These are phyloP conservation scores for Zophobas atratus DNA, from an alignment of 1,140 invertebrate genomes.

Conservation along the genomic window DNA sequence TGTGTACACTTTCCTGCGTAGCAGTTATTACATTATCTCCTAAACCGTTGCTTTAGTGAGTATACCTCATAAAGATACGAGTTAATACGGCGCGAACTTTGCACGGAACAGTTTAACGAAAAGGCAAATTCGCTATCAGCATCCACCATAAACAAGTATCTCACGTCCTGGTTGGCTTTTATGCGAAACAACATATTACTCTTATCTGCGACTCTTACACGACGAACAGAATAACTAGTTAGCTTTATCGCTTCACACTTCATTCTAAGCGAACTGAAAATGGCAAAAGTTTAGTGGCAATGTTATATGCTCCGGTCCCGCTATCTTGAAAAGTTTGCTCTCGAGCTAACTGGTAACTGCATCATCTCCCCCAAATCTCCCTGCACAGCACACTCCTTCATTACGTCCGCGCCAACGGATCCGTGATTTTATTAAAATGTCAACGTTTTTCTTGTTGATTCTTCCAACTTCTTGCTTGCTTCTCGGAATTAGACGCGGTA, in stretches of 20 bases:
- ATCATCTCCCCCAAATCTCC: conserved; percentile 49
- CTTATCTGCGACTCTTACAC: conserved; percentile 47
- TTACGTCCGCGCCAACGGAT: conserved; percentile 52
- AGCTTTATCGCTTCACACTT: conserved; percentile 59
- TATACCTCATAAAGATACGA: conserved; percentile 26
- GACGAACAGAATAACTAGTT: conserved; percentile 45
- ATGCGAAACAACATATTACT: conserved; percentile 50
- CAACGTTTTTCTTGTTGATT: conserved; percentile 58
- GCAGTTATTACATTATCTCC: background rate
- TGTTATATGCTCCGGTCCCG: conserved; percentile 43
- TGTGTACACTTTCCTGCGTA: no score
- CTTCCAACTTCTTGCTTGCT: conserved; percentile 37
- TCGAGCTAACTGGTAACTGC: conserved; percentile 43
- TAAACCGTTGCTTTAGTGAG: conserved; percentile 4
- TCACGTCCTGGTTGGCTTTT: conserved; percentile 45
- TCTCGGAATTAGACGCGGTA: conserved; percentile 37
- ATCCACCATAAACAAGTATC: conserved; percentile 41
- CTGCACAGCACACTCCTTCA: conserved; percentile 49
- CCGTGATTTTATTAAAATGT: conserved; percentile 58
- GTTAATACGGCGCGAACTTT: conserved; percentile 27
- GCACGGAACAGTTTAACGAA: conserved; percentile 18
- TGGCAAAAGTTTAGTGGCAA: conserved; percentile 56
- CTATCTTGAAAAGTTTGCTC: conserved; percentile 51
- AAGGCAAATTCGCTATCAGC: conserved; percentile 34
- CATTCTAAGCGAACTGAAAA: conserved; percentile 54